Conservation (phyloP, 2,797 vertebrate genomes). For the Microchirus variegatus region DNA sequence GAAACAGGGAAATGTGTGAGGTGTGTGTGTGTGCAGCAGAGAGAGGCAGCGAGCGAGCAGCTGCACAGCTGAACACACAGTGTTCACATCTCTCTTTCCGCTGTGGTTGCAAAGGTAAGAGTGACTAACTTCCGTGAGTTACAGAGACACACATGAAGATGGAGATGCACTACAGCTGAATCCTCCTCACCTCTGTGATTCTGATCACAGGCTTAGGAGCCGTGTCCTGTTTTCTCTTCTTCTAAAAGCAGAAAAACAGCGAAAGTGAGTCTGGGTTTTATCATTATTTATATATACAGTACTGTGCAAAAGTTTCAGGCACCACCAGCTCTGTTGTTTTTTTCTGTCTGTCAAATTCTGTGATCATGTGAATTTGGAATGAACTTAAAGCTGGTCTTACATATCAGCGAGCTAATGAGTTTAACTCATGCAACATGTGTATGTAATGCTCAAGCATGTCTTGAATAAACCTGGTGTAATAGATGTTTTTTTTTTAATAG, state of each 20-base stretch:
- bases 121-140: constrained; percentile 68
- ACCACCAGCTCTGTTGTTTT: too few relatives aligned
- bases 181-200: constrained; percentile 74
- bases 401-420: too few relatives aligned
- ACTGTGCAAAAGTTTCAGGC: too few relatives aligned
- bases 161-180: neutral
- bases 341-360: too few relatives aligned
- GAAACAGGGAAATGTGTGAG: neutral
- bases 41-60: neutral
- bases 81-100: neutral
- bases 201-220: constrained; percentile 60
- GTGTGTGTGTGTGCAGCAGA: neutral
- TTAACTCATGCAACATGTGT: too few relatives aligned
- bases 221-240: constrained; percentile 85
- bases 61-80: neutral
- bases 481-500: too few relatives aligned
- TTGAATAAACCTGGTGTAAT: too few relatives aligned
- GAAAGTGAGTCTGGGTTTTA: constrained; percentile 2
- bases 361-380: too few relatives aligned
- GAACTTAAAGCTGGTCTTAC: too few relatives aligned
- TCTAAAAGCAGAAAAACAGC: constrained; percentile 70
- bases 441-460: too few relatives aligned
- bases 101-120: constrained; percentile 69
- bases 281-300: too few relatives aligned
- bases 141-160: constrained; percentile 18